phyloP scores from a whole-genome alignment of 2,888 invertebrate genomes.

The Orthonychiurus folsomi region DNA sequence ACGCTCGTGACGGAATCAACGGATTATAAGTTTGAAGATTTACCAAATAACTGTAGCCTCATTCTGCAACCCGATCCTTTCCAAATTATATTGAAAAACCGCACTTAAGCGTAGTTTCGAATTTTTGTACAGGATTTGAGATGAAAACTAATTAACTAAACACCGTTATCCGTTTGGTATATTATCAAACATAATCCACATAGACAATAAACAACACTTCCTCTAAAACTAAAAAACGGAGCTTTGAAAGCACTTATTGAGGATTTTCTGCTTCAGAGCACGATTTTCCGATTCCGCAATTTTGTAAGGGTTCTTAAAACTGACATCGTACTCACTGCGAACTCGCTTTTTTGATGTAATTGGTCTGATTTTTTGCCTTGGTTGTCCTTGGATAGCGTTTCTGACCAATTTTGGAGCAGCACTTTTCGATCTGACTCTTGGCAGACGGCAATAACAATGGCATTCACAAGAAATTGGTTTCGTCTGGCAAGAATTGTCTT shows the following conservation, averaged over 20 bases:
- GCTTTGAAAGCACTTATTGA: slow-evolving; percentile 3
- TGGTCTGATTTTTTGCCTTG: neutral
- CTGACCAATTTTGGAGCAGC: slow-evolving; percentile 2
- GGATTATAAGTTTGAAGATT: slow-evolving; percentile 25
- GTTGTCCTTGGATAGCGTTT: neutral
- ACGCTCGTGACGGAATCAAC: slow-evolving; percentile 31
- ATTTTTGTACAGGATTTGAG: neutral
- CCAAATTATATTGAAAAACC: slow-evolving; percentile 5
- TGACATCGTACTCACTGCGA: slow-evolving; percentile 5
- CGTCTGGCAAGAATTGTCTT: neutral
- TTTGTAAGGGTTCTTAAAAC: neutral
- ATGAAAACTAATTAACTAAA: neutral
- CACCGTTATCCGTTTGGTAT: neutral
- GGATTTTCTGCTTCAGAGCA: slow-evolving; percentile 9
- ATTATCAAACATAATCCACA: neutral
- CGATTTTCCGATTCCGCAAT: slow-evolving; percentile 6
- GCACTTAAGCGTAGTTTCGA: neutral
- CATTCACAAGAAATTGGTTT: neutral
- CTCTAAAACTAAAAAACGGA: neutral
- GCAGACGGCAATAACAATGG: slow-evolving; percentile 1
- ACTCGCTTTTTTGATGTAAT: neutral
- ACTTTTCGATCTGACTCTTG: neutral
- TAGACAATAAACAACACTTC: neutral
- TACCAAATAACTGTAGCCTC: neutral
- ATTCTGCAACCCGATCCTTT: neutral